Evolutionary conservation across 1,140 invertebrate species (phyloP), one percentile per base, ranked within the genome.

Genomic region (Drosophila parabipectinata): DNA sequence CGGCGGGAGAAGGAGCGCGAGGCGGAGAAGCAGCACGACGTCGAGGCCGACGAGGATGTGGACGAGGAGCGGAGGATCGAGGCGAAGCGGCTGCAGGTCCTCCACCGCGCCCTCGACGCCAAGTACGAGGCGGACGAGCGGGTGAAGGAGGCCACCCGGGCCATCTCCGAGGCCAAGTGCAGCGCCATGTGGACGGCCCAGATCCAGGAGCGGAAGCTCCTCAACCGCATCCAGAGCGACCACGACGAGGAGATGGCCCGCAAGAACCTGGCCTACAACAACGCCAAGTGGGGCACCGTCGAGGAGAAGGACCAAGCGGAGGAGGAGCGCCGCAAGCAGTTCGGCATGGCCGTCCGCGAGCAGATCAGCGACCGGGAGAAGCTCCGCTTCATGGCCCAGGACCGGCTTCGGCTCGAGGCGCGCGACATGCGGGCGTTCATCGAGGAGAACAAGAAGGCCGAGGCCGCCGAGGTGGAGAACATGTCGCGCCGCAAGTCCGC

Each of bases 121-220:
- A 79, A 79, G 5, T 71, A 88, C 14, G 76, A 72, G 8, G 45
- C 51, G 1, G 83, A 88, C 28, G 61, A 54, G 41, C 79, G 79
- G n/a, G 79, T 88, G 0, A 69, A 79, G 44, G 56, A 63, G 0
- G 79, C 83, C 0, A 53, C 50, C 0, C 68, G 79, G 0, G 79
- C 84, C 0, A 88, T 88, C 1, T 69, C 76, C 1, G 83, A 78
- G 9, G 83, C 84, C 76, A 83, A 83, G 6, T 88, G 83, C 60
- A 83, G 79, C 28, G 83, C 83, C 51, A 83, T 83, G 76, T 88
- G 84, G 83, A 78, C 83, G 15, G 71, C 74, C 0, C 81, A 85
- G 61, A 87, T 85, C 10, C 60, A 64, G 28, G 75, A 77, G 9
- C 66, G 75, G 4, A 53, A 39, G 4, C 26, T 77, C 0, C 51